Conservation (phyloP, 2,113 vertebrate species). For the Paraplagusia blochii region DNA sequence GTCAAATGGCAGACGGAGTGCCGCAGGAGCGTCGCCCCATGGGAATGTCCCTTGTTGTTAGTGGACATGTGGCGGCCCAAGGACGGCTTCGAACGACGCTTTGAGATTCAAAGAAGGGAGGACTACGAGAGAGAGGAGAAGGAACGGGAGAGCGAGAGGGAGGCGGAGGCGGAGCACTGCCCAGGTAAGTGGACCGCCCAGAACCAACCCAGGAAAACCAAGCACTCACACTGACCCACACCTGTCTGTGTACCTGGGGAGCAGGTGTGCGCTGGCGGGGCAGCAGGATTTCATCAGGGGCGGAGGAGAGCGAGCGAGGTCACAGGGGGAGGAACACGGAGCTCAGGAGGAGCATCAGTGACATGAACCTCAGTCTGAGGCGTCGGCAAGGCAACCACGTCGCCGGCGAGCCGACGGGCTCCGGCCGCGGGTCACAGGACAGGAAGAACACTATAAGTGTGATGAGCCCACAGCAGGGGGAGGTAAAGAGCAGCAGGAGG, state of each 20-base stretch:
- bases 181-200: slow-evolving; percentile 62
- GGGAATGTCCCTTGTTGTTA: slow-evolving; percentile 86
- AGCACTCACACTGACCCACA: neutral
- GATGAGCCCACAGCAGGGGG: slow-evolving; percentile 72
- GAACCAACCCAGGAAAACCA: neutral
- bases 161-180: slow-evolving; percentile 69
- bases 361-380: slow-evolving; percentile 87
- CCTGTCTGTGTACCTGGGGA: slow-evolving; percentile 33
- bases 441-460: slow-evolving; percentile 88
- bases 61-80: slow-evolving; percentile 93
- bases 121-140: slow-evolving; percentile 82
- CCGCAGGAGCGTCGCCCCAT: slow-evolving; percentile 81
- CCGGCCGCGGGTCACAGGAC: slow-evolving; percentile 65
- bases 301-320: slow-evolving; percentile 71
- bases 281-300: slow-evolving; percentile 80
- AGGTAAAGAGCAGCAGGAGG: slow-evolving; percentile 50
- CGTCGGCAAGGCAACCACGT: slow-evolving; percentile 79
- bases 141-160: slow-evolving; percentile 73
- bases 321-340: slow-evolving; percentile 81
- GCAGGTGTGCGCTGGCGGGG: slow-evolving; percentile 81
- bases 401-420: slow-evolving; percentile 49
- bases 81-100: slow-evolving; percentile 85
- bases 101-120: slow-evolving; percentile 85
- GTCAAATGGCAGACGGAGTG: slow-evolving; percentile 82
- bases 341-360: slow-evolving; percentile 88